These are phyloP conservation scores for Tinea pellionella DNA, from an alignment of 2,888 invertebrate species.

Conservation along the genomic window DNA sequence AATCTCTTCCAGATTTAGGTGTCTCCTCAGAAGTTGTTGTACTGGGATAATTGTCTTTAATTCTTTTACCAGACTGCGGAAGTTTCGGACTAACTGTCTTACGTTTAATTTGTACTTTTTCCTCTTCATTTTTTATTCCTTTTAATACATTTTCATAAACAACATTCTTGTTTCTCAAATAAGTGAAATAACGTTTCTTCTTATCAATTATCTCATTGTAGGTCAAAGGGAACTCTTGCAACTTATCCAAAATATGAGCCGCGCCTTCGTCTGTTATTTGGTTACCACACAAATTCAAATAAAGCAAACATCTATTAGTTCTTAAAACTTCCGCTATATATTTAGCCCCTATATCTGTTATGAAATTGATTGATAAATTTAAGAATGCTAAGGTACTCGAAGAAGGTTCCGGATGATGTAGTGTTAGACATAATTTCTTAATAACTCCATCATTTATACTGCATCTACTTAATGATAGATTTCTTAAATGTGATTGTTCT, in stretches of 20 bases:
- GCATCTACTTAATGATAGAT: conserved; percentile 38
- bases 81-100: conserved; percentile 17
- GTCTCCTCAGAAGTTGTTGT: conserved; percentile 22
- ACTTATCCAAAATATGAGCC: conserved; percentile 22
- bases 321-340: conserved; percentile 30
- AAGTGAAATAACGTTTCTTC: conserved; percentile 24
- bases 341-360: conserved; percentile 36
- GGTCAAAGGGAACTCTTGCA: conserved; percentile 32
- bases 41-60: conserved; percentile 22
- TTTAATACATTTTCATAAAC: conserved; percentile 21
- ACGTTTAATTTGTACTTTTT: conserved; percentile 22
- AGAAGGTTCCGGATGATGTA: conserved; percentile 27
- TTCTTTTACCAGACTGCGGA: conserved; percentile 17
- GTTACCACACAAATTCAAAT: conserved; percentile 41
- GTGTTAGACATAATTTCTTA: conserved; percentile 26
- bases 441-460: conserved; percentile 31
- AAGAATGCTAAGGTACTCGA: conserved; percentile 31
- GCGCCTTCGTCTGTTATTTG: conserved; percentile 35
- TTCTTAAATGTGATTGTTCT: conserved; percentile 21
- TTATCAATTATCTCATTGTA: conserved; percentile 27
- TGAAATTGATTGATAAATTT: conserved; percentile 38
- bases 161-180: conserved; percentile 26
- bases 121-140: conserved; percentile 24
- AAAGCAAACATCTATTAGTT: conserved; percentile 33
- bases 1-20: conserved; percentile 21